Percentiles rank a stretch among this genome's conserved stretches.
Conservation (phyloP, 2,888 invertebrate genomes). For the Pantelozetes paolii region DNA sequence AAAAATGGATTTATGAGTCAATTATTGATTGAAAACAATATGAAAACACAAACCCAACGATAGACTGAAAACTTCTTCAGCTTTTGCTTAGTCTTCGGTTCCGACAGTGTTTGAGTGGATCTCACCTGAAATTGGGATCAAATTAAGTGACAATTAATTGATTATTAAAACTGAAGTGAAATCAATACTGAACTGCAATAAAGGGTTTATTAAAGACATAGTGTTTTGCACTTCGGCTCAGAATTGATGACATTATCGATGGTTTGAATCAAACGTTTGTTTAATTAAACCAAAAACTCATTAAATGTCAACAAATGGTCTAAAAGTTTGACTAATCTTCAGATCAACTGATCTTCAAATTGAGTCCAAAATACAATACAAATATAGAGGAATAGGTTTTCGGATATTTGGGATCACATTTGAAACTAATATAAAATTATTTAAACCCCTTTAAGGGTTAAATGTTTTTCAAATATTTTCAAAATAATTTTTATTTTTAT, state of each 20-base stretch:
- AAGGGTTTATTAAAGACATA: slow-evolving; percentile 7
- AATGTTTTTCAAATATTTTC: too few relatives aligned
- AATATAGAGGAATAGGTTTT: too few relatives aligned
- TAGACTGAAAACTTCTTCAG: slow-evolving; percentile 78
- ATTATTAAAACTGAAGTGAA: background rate
- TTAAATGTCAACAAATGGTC: too few relatives aligned
- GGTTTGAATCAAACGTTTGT: background rate
- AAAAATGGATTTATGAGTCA: too few relatives aligned
- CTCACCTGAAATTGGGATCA: slow-evolving; percentile 17
- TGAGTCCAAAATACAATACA: too few relatives aligned
- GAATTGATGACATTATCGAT: slow-evolving; percentile 19
- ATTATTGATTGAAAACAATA: too few relatives aligned
- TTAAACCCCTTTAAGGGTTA: too few relatives aligned
- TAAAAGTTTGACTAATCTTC: background rate
- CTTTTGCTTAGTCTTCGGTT: slow-evolving; percentile 54
- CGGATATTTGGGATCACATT: too few relatives aligned
- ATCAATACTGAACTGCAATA: background rate
- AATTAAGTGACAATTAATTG: background rate
- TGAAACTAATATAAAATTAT: too few relatives aligned
- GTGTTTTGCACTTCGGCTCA: slow-evolving; percentile 12
- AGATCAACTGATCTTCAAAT: background rate
- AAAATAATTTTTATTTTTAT: too few relatives aligned
- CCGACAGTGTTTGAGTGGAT: slow-evolving; percentile 53
- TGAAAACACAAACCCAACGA: slow-evolving; percentile 66
- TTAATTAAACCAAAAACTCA: too few relatives aligned